A percentile compares a stretch with the other conserved stretches of the same genome.
Evolutionary conservation across 2,113 vertebrate species (phyloP).

Genomic region (Syrrhaptes paradoxus): DNA sequence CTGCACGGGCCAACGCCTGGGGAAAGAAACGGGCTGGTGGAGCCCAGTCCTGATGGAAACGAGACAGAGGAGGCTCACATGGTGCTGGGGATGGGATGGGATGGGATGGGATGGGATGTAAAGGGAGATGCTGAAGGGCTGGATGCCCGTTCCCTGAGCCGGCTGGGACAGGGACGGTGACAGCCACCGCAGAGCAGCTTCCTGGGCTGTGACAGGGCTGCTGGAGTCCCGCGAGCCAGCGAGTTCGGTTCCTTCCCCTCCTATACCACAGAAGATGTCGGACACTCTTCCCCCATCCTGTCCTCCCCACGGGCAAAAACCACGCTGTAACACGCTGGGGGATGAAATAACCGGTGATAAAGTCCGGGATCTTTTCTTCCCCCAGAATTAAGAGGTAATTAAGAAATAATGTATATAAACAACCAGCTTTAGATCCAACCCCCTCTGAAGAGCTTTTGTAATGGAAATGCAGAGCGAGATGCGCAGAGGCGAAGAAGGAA

Average conservation of each 20-base stretch:
- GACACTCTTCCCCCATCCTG: not conserved
- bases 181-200: not conserved
- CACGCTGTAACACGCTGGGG: accelerated
- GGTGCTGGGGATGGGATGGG: not conserved
- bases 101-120: no score
- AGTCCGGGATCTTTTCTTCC: not conserved
- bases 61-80: not conserved
- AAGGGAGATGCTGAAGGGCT: not conserved
- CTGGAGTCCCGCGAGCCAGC: accelerated
- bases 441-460: not conserved
- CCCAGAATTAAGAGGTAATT: not conserved
- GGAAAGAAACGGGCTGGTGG: not conserved
- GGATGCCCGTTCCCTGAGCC: accelerated
- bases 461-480: not conserved
- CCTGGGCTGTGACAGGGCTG: not conserved
- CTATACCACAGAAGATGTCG: not conserved
- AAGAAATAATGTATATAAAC: not conserved
- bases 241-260: not conserved
- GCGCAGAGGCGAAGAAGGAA: conserved; percentile 19
- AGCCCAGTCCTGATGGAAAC: not conserved
- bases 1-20: accelerated
- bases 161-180: not conserved
- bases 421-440: not conserved
- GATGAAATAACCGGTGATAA: not conserved
- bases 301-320: not conserved